Conservation (phyloP, 2,888 invertebrate genomes). For the Polymixis flavicincta region DNA sequence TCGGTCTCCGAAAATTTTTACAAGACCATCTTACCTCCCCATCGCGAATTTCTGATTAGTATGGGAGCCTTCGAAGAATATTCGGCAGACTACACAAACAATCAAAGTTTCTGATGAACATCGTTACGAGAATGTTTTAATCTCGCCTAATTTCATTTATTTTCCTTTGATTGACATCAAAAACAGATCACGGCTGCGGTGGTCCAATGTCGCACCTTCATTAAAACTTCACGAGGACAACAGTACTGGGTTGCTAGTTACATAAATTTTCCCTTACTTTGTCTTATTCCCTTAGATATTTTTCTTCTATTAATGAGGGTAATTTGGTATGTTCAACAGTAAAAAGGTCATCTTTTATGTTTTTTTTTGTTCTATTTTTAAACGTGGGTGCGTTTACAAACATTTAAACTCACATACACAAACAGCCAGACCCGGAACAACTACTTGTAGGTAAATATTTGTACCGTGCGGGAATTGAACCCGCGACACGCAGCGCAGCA, state of each 20-base stretch:
- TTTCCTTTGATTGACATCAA: slow-evolving; percentile 65
- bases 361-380: no score
- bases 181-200: slow-evolving; percentile 50
- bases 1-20: not conserved
- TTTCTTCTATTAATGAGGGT: not conserved
- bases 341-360: not conserved
- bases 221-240: slow-evolving; percentile 57
- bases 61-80: slow-evolving; percentile 10
- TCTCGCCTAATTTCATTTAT: slow-evolving; percentile 63
- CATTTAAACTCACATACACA: no score
- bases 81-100: slow-evolving; percentile 42
- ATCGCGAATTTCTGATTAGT: slow-evolving; percentile 10
- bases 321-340: not conserved
- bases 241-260: slow-evolving; percentile 25
- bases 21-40: not conserved
- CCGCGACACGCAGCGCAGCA: no score
- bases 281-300: not conserved
- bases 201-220: slow-evolving; percentile 62
- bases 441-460: no score
- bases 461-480: no score
- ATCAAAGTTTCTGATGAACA: slow-evolving; percentile 57
- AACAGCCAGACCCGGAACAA: no score
- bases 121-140: slow-evolving; percentile 50
- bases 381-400: no score
- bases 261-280: slow-evolving; percentile 21